These are phyloP conservation scores for Cuculus canorus DNA, from an alignment of 2,797 vertebrate species.

Conservation along the genomic window DNA sequence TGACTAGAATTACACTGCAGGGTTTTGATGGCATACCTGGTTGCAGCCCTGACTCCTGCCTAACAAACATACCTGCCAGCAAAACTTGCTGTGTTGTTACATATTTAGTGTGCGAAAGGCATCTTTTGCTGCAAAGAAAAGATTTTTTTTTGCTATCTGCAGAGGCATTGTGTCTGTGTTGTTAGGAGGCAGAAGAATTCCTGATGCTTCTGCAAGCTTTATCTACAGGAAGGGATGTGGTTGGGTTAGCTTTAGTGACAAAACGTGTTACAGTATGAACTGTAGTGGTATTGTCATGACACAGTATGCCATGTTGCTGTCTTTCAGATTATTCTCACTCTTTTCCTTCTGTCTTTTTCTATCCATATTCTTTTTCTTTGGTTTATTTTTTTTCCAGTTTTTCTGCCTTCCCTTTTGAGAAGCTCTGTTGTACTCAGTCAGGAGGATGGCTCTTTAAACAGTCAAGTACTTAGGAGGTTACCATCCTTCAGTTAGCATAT, in stretches of 20 bases:
- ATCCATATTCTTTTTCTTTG: not conserved
- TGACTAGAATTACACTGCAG: not conserved
- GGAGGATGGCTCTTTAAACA: not conserved
- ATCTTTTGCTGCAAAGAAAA: not conserved
- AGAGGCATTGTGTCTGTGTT: not conserved
- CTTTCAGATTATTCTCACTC: not conserved
- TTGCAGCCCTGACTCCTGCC: not conserved
- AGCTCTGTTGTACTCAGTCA: not conserved
- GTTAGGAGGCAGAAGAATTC: not conserved
- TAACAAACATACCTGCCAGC: not conserved
- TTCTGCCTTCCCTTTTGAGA: not conserved
- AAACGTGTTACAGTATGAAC: not conserved
- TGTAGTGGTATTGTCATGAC: not conserved
- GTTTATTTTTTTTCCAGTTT: not conserved
- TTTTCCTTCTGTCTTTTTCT: not conserved
- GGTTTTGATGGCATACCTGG: not conserved
- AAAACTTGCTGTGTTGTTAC: not conserved
- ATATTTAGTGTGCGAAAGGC: not conserved
- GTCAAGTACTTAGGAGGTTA: not conserved
- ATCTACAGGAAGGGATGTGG: accelerated
- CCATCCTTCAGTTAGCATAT: not conserved
- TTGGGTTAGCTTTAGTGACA: not conserved
- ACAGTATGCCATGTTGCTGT: not conserved
- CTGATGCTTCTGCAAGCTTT: not conserved
- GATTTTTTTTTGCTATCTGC: not conserved